Evolutionary conservation across 2,888 invertebrate genomes (phyloP).

Genomic region (Xiphydria camelus): DNA sequence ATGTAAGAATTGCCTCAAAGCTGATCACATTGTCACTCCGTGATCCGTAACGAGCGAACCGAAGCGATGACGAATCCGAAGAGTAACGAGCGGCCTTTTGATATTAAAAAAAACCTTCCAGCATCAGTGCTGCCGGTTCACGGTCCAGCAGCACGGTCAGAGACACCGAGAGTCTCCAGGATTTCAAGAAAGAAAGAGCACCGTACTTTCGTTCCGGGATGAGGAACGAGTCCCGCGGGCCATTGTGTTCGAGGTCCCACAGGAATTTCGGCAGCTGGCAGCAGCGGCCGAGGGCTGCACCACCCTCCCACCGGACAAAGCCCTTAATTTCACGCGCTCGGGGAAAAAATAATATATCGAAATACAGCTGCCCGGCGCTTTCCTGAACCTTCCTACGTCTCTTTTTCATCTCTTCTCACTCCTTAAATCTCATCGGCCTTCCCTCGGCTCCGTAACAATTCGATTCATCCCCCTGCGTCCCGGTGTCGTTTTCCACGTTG

Average conservation of each 20-base stretch:
- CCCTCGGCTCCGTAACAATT: neutral
- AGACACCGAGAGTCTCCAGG: no score
- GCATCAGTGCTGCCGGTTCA: no score
- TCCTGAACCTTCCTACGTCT: neutral
- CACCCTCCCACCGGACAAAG: conserved; percentile 26
- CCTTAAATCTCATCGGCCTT: neutral
- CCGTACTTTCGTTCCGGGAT: no score
- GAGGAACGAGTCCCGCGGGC: neutral
- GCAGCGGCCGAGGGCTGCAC: conserved; percentile 11
- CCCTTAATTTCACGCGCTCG: conserved; percentile 21
- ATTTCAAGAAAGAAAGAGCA: no score
- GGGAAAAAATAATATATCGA: conserved; percentile 11
- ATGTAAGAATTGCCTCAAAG: no score
- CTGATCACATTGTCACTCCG: no score
- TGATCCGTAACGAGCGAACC: no score
- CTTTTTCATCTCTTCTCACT: neutral
- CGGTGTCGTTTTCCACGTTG: conserved; percentile 11
- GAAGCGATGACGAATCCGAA: no score
- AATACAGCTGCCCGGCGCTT: conserved; percentile 21
- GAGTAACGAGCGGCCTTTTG: no score
- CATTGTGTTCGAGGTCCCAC: neutral
- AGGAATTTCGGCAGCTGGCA: conserved; percentile 18
- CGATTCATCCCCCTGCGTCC: neutral
- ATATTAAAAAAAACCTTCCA: no score
- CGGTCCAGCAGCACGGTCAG: no score